Evolutionary conservation across 1,140 invertebrate genomes (phyloP).

Genomic region (Drosophila parvula): DNA sequence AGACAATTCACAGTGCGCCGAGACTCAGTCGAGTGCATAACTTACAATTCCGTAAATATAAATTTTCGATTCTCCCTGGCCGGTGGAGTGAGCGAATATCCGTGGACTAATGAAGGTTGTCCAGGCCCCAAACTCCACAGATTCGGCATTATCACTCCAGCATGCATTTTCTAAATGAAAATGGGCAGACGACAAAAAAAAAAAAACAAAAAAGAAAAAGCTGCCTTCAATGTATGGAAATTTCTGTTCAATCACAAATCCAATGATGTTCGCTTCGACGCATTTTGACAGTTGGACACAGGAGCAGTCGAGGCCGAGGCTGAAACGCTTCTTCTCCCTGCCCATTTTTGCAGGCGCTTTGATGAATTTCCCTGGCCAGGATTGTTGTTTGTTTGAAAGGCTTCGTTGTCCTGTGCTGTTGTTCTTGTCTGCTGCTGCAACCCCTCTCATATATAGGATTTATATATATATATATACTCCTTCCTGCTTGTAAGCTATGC

Average conservation of each 20-base stretch:
- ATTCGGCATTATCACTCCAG: slow-evolving; percentile 71
- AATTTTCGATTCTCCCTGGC: slow-evolving; percentile 49
- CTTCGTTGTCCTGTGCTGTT: slow-evolving; percentile 34
- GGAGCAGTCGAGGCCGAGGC: slow-evolving; percentile 19
- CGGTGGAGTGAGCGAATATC: no score
- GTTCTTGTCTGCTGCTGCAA: slow-evolving; percentile 24
- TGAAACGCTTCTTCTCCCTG: slow-evolving; percentile 2
- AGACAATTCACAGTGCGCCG: slow-evolving; percentile 41
- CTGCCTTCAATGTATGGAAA: slow-evolving; percentile 78
- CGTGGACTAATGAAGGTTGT: slow-evolving; percentile 68
- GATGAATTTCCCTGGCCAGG: slow-evolving; percentile 67
- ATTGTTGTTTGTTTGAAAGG: slow-evolving; percentile 79
- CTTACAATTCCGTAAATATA: slow-evolving; percentile 83
- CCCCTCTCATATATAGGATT: slow-evolving; percentile 14
- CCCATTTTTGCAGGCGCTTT: slow-evolving; percentile 42
- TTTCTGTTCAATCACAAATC: slow-evolving; percentile 83
- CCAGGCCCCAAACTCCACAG: slow-evolving; percentile 24
- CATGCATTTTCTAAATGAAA: slow-evolving; percentile 79
- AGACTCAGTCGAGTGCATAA: slow-evolving; percentile 83
- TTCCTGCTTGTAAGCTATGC: neutral
- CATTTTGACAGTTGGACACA: slow-evolving; percentile 81
- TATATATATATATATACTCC: neutral
- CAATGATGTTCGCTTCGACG: slow-evolving; percentile 84
- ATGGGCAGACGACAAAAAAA: slow-evolving; percentile 20
- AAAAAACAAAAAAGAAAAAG: slow-evolving; percentile 4